Evolutionary conservation across 2,113 vertebrate species (phyloP).

Genomic region (Asarcornis scutulata): DNA sequence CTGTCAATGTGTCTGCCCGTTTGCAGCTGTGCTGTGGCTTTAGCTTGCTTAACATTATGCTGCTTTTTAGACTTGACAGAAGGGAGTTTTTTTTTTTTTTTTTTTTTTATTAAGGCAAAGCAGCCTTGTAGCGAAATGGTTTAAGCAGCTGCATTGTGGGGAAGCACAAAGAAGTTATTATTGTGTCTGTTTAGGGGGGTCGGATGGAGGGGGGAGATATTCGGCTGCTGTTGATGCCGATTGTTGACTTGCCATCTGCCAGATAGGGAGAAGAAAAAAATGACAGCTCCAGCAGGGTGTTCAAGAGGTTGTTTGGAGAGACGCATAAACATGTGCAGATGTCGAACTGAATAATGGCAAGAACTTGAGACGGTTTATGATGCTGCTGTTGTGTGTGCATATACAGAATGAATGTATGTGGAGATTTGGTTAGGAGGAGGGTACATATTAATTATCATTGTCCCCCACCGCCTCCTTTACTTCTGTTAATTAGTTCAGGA

Average conservation of each 20-base stretch:
- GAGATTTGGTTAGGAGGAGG: slow-evolving; percentile 77
- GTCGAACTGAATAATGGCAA: slow-evolving; percentile 90
- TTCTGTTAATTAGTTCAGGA: slow-evolving; percentile 81
- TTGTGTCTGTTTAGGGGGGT: slow-evolving; percentile 86
- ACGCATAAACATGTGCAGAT: slow-evolving; percentile 95
- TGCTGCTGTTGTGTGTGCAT: slow-evolving; percentile 85
- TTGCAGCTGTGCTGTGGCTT: slow-evolving; percentile 89
- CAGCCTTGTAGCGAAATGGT: slow-evolving; percentile 87
- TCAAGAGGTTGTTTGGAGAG: slow-evolving; percentile 88
- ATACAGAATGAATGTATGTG: slow-evolving; percentile 81
- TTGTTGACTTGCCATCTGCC: slow-evolving; percentile 99
- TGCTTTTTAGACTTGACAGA: slow-evolving; percentile 89
- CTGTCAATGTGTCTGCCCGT: slow-evolving; percentile 86
- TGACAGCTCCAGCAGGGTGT: slow-evolving; percentile 87
- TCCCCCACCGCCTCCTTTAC: slow-evolving; percentile 67
- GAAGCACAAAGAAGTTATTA: slow-evolving; percentile 94
- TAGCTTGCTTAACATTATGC: slow-evolving; percentile 88
- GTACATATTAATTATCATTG: slow-evolving; percentile 82
- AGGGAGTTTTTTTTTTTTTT: slow-evolving; percentile 80
- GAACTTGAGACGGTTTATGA: slow-evolving; percentile 89
- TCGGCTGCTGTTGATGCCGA: slow-evolving; percentile 89
- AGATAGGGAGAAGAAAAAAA: slow-evolving; percentile 90
- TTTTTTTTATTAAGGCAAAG: slow-evolving; percentile 85
- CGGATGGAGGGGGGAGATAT: slow-evolving; percentile 79
- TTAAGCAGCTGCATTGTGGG: slow-evolving; percentile 92